Conservation (phyloP, 2,113 vertebrate genomes). For the Arizona elegans region DNA sequence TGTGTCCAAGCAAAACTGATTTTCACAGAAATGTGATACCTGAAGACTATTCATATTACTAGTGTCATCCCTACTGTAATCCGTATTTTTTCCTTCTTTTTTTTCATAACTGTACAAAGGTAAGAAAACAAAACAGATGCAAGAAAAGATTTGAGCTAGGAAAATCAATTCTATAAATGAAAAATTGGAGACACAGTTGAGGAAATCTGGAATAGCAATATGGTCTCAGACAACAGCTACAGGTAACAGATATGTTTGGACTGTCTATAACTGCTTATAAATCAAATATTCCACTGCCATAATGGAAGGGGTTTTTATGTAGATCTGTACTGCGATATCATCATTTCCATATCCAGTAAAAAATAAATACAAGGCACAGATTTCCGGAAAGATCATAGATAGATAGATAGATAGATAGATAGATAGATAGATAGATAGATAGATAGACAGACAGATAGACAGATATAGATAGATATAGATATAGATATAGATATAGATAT, state of each 20-base stretch:
- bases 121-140: no score
- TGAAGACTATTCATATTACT: conserved; percentile 34
- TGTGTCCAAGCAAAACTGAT: conserved; percentile 46
- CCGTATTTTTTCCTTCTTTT: neutral
- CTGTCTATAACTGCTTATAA: neutral
- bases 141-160: neutral
- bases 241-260: neutral
- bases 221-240: neutral
- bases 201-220: neutral
- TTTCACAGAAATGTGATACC: conserved; percentile 18
- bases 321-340: neutral
- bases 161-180: neutral
- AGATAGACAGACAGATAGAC: no score
- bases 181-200: neutral
- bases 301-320: neutral
- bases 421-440: no score
- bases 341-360: neutral
- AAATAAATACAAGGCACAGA: neutral
- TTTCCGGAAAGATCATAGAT: neutral
- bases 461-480: no score
- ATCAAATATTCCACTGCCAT: neutral
- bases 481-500: no score
- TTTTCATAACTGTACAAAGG: neutral
- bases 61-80: conserved; percentile 48
- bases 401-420: no score